These are phyloP conservation scores for Typhlichthys eigenmanni DNA, from an alignment of 2,797 vertebrate species.

Conservation along the genomic window DNA sequence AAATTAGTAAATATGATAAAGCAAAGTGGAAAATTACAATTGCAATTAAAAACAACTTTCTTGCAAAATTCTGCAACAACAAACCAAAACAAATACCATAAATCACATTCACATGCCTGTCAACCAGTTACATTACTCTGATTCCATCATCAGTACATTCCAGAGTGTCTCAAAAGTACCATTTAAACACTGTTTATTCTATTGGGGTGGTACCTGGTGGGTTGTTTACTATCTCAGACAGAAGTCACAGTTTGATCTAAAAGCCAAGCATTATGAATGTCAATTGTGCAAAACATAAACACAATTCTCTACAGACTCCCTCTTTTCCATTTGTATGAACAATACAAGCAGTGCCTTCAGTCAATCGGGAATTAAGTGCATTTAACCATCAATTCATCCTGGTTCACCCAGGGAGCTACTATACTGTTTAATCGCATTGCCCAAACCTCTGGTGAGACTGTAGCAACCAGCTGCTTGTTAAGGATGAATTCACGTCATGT, in stretches of 20 bases:
- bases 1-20: slow-evolving; percentile 33
- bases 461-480: slow-evolving; percentile 42
- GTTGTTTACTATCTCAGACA: slow-evolving; percentile 19
- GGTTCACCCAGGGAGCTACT: slow-evolving; percentile 6
- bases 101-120: slow-evolving; percentile 51
- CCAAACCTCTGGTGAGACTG: slow-evolving; percentile 17
- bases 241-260: slow-evolving; percentile 54
- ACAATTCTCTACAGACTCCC: slow-evolving; percentile 14
- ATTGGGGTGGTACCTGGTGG: slow-evolving; percentile 17
- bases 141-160: slow-evolving; percentile 36
- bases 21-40: slow-evolving; percentile 60
- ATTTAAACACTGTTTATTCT: slow-evolving; percentile 26
- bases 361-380: slow-evolving; percentile 8
- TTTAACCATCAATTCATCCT: slow-evolving; percentile 14
- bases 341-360: neutral
- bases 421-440: neutral
- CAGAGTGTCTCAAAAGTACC: slow-evolving; percentile 41
- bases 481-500: slow-evolving; percentile 23
- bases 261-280: slow-evolving; percentile 27
- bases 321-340: slow-evolving; percentile 1
- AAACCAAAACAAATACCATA: neutral
- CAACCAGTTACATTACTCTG: slow-evolving; percentile 26
- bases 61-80: slow-evolving; percentile 41
- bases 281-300: slow-evolving; percentile 18
- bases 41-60: slow-evolving; percentile 37